These are phyloP conservation scores for Actinia equina DNA, from an alignment of 64 coral and sea anemone species.

Conservation along the genomic window DNA sequence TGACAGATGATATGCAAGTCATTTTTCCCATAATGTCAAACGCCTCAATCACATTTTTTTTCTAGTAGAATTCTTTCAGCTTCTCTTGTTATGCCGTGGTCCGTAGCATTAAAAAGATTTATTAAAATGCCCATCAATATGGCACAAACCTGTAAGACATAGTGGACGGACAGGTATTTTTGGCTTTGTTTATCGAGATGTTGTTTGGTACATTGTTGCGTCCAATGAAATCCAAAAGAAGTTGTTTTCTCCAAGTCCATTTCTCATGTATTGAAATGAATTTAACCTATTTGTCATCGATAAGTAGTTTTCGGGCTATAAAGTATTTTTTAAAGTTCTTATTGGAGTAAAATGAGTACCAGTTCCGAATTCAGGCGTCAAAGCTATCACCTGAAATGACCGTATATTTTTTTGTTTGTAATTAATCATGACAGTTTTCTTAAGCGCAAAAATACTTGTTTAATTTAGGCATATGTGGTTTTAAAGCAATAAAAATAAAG, in stretches of 20 bases:
- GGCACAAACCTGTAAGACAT: not conserved
- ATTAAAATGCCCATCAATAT: not conserved
- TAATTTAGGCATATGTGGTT: not conserved
- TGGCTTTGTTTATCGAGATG: not conserved
- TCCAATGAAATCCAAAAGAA: not conserved
- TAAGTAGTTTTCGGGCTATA: not conserved
- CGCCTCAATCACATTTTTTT: not conserved
- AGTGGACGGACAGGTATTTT: not conserved
- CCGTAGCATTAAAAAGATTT: not conserved
- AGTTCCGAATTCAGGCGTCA: not conserved
- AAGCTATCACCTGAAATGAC: constrained; percentile 4
- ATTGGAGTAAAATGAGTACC: not conserved
- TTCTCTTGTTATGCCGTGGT: not conserved
- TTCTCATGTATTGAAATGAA: not conserved
- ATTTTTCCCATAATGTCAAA: not conserved
- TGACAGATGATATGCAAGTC: not conserved
- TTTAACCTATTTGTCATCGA: not conserved
- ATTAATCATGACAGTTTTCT: not conserved
- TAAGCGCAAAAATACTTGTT: not conserved
- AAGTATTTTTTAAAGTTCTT: not conserved
- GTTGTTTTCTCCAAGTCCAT: not conserved
- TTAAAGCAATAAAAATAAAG: not conserved
- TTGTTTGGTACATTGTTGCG: not conserved
- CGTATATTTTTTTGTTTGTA: not conserved
- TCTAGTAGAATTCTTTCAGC: not conserved